Evolutionary conservation across 2,113 vertebrate genomes (phyloP), one percentile per base, ranked within the genome.

Genomic region (Calyptommatus sinebrachiatus): DNA sequence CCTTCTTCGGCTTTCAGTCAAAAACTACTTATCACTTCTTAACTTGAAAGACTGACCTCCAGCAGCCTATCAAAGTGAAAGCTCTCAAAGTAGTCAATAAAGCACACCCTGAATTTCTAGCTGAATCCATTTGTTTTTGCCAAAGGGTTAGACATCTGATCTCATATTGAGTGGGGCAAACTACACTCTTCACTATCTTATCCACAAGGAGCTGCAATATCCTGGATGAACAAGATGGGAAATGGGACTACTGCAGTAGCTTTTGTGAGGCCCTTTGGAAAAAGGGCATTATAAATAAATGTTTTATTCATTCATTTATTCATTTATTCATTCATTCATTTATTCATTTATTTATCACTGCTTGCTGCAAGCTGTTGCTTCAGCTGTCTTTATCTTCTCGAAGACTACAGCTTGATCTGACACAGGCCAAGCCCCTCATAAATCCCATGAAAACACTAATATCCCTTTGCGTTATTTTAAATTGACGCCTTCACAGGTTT

Each of bases 81-180:
- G 78, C 83, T 91, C 89, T 91, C 86, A 80, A n/a, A 22, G 68
- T n/a, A 87, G 83, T 86, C 71, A 0, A 83, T 88, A 85, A 0
- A 22, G 41, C 78, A 70, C 81, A 85, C 70, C 68, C 77, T 73
- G 88, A 81, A 77, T 77, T 72, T 78, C 66, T 83, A 41, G 10
- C 73, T 71, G 75, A 82, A 83, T 31, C 83, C n/a, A 71, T 84
- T 77, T 87, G 81, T 83, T 82, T 69, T 75, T 84, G 82, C 72
- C 53, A 0, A 67, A 68, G 88, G 50, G 75, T 60, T 84, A 57
- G 67, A 80, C 80, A 63, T 69, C 73, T 68, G 35, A 73, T 71
- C 7, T 26, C 20, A 1, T 62, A 26, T 80, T 85, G 62, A 45
- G 77, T 76, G 77, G 79, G 53, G 35, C 0, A 0, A 9, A 29